A percentile compares a stretch with the other conserved stretches of the same genome.
Evolutionary conservation across 1,140 invertebrate genomes (phyloP).

Genomic region (Rhizoglyphus robini): DNA sequence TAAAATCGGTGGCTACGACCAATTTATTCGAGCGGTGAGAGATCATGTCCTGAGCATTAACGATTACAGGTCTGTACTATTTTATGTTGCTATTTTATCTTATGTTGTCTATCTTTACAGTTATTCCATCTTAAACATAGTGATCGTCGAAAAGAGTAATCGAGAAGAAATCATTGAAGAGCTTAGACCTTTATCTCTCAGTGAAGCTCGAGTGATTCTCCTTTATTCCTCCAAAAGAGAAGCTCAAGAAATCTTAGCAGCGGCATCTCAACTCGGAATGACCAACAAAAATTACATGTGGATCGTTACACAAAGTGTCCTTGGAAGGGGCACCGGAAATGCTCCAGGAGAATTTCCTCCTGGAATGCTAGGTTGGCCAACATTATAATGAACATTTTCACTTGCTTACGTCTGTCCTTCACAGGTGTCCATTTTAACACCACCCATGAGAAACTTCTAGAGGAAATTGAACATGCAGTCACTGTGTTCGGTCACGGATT

Average conservation of each 20-base stretch:
- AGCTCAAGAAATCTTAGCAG: slow-evolving; percentile 63
- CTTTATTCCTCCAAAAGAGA: slow-evolving; percentile 78
- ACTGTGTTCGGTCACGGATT: slow-evolving; percentile 81
- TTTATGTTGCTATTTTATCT: not conserved
- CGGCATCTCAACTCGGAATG: slow-evolving; percentile 63
- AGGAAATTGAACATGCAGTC: slow-evolving; percentile 71
- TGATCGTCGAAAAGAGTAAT: slow-evolving; percentile 20
- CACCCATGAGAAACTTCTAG: slow-evolving; percentile 56
- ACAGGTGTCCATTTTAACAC: slow-evolving; percentile 81
- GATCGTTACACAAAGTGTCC: slow-evolving; percentile 89
- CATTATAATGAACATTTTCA: not conserved
- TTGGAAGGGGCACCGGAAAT: slow-evolving; percentile 46
- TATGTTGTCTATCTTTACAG: not conserved
- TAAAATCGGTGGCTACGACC: slow-evolving; percentile 79
- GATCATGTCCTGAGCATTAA: slow-evolving; percentile 68
- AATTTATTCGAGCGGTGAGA: slow-evolving; percentile 80
- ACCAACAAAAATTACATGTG: slow-evolving; percentile 90
- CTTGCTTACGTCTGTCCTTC: not conserved
- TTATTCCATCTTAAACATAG: slow-evolving; percentile 25
- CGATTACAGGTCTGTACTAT: slow-evolving; percentile 53
- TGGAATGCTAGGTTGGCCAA: slow-evolving; percentile 70
- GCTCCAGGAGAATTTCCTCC: slow-evolving; percentile 71
- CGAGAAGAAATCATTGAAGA: slow-evolving; percentile 19
- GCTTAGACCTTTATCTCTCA: slow-evolving; percentile 55
- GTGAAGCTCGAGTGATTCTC: slow-evolving; percentile 82